Base-by-base conservation (phyloP, 2,797 vertebrate species). In the Lutjanus argentimaculatus region DNA sequence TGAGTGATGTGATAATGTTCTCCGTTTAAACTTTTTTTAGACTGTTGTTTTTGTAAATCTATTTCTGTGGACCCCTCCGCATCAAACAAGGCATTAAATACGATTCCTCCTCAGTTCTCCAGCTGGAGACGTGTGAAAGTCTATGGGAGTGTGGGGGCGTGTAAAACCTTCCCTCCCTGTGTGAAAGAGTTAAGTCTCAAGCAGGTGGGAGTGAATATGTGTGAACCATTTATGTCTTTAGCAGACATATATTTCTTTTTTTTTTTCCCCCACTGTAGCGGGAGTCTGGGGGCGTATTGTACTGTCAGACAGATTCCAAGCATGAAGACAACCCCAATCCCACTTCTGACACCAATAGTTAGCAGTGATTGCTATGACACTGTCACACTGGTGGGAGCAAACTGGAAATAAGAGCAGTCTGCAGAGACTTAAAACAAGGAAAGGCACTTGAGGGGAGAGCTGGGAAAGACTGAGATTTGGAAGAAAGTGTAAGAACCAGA, bases 191-290 rank as follows among this genome's bases (percentile, higher is more conserved):
- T 95, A 95, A 94, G 92, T 95, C 93, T 94, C 89, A 89, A 94
- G 93, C 93, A 95, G 93, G 93, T 95, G 94, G 93, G 94, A 94
- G 92, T 92, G 90, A 94, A 95, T 93, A 94, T 91, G 93, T 92
- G 93, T 93, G 93, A 95, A 94, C 89, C 91, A 90, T 93, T 94
- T 95, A 92, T 93, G 93, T 95, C 88, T 94, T 92, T 89, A 93
- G 85, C 92, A 93, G 91, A 94, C 89, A 93, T 92, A 91, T 92
- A 92, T 90, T 86, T 74, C 67, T 52, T 67, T 45, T 86, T 80
- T 56, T 71, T 75, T 64, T 82, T 75, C 62, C 53, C 48, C 66
- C 75, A 89, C 88, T 88, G 78, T 85, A 91, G 88, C 85, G n/a
- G 83, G 87, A 89, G 88, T 92, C 85, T 92, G 93, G 90, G 89